Evolutionary conservation across 2,888 invertebrate species (phyloP), one percentile per base, ranked within the genome.

Genomic region (Ectemnius lituratus): DNA sequence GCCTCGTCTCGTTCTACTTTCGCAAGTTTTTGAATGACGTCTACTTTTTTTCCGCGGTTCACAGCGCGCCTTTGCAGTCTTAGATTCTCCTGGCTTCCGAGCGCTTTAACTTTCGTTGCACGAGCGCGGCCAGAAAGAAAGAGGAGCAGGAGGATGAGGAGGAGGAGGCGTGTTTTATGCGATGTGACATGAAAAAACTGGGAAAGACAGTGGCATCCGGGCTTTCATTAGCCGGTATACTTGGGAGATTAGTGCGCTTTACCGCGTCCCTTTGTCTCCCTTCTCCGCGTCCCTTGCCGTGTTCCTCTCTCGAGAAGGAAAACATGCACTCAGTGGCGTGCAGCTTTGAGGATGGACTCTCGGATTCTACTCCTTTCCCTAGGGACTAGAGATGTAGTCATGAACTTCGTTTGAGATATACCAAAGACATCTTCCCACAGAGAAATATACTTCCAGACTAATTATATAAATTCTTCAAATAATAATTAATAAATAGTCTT

Each of bases 201-300:
- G 63, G 73, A 80, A 80, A 82, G 83, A 80, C 77, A 78, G 78
- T 80, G 79, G 73, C 76, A 71, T 76, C 73, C 77, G 78, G 76
- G 83, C 88, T 88, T 88, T 87, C 87, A 88, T 87, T 87, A 86
- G 85, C 84, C 84, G 85, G 83, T 86, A 87, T 87, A 85, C 86
- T 88, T 81, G 86, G 79, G 85, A 88, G 87, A 88, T 88, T 86
- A 86, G 85, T 80, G 83, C 84, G 85, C 85, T 86, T 84, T 86
- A 85, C 83, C 78, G 80, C 84, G 75, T 75, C 58, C 60, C 74
- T 76, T 83, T 78, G 70, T 78, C 78, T 80, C 76, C 72, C 72
- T 77, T 79, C 69, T 70, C 74, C 83, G 77, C 57, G 76, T 79
- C 73, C 66, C 69, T 52, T 72, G 70, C 16, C 52, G 52, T 47